A percentile compares a stretch with the other conserved stretches of the same genome.
These are phyloP conservation scores for Sinotaia quadrata DNA, from an alignment of 2,888 invertebrate species.

Conservation along the genomic window DNA sequence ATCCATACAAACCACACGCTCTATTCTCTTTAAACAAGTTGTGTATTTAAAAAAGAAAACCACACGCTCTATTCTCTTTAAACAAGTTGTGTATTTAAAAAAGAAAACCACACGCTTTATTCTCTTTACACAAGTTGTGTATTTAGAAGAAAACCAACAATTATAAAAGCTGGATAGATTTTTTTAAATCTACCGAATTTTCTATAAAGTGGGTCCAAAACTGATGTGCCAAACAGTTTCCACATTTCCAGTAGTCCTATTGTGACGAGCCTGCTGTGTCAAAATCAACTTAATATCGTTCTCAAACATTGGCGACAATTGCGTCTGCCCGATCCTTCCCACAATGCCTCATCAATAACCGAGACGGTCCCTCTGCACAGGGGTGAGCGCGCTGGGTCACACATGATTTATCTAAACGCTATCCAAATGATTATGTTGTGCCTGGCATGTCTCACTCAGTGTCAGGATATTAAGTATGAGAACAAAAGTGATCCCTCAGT, in stretches of 20 bases:
- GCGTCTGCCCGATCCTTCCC: not conserved
- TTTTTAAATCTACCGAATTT: no score
- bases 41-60: no score
- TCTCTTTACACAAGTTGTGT: no score
- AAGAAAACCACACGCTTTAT: no score
- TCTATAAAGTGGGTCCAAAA: no score
- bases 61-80: no score
- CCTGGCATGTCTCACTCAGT: constrained; percentile 25
- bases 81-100: no score
- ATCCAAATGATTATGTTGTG: constrained; percentile 15
- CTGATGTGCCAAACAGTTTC: no score
- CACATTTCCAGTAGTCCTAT: not conserved
- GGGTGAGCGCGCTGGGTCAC: constrained; percentile 14
- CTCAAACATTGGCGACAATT: not conserved
- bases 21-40: no score
- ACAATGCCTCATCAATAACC: constrained; percentile 2
- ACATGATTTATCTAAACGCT: constrained; percentile 26
- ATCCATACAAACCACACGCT: no score
- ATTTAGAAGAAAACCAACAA: no score
- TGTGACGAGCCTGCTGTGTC: not conserved
- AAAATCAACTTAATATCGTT: not conserved
- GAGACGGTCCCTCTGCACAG: not conserved
- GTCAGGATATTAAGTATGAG: constrained; percentile 11
- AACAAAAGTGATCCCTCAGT: constrained; percentile 18
- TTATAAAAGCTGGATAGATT: no score